Evolutionary conservation across 1,140 invertebrate species (phyloP).

Genomic region (Octopus bimaculoides): DNA sequence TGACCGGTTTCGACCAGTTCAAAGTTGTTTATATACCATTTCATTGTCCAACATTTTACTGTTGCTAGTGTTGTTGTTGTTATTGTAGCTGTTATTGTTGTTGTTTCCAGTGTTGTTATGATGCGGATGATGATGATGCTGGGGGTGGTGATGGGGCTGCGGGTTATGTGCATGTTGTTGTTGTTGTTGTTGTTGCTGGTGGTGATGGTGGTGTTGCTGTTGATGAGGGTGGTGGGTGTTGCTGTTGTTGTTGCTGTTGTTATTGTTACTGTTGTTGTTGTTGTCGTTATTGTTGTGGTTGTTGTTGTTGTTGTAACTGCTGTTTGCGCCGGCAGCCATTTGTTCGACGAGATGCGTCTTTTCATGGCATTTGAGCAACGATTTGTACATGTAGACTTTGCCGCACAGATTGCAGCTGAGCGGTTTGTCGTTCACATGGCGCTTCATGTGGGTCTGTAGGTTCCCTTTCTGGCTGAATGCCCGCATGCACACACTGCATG

Average conservation of each 20-base stretch:
- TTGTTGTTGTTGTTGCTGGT: no score
- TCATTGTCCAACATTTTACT: no score
- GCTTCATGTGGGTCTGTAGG: slow-evolving; percentile 71
- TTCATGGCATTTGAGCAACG: slow-evolving; percentile 1
- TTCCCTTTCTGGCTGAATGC: slow-evolving; percentile 93
- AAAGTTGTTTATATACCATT: no score
- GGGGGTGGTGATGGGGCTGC: no score
- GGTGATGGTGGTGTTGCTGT: no score
- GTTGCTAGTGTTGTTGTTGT: no score
- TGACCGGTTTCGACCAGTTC: no score
- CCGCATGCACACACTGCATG: slow-evolving; percentile 85
- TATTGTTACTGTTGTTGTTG: background rate
- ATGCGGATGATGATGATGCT: no score
- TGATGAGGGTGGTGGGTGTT: background rate
- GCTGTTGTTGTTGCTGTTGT: background rate
- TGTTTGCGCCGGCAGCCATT: background rate
- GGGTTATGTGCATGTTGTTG: no score
- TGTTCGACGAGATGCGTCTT: background rate
- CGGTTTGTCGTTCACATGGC: slow-evolving; percentile 78
- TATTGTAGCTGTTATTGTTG: no score
- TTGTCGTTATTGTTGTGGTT: background rate
- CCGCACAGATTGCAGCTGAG: background rate
- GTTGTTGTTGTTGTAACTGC: background rate
- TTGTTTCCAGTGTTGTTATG: no score
- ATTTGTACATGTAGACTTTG: slow-evolving; percentile 9